Base-by-base conservation (phyloP, 92 coral and sea anemone genomes). In the Galaxea fascicularis region DNA sequence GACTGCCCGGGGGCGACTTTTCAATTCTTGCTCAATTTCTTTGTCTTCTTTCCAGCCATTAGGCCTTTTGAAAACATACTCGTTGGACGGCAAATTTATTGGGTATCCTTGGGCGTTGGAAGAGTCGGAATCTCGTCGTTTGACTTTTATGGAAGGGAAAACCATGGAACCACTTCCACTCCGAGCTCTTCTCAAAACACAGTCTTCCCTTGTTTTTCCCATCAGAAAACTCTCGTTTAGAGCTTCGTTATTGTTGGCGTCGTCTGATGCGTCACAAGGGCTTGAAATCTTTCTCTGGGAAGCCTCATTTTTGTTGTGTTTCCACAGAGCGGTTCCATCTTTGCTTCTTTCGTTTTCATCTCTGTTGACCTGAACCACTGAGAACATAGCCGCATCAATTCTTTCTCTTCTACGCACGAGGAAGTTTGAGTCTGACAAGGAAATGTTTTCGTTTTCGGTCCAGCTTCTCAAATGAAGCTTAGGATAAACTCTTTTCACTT, bases 91-190 rank as follows among this genome's bases (percentile, higher is more conserved):
- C 53, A 53, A 30, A 51, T 65, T 47, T 15, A 79, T 66, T 4
- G 86, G 86, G 21, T 82, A 44, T 16, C 67, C 86, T 35, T 9
- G 41, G 4, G 58, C 58, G 31, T 69, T 72, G 53, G 22, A 82
- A 82, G 44, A 71, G 6, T 29, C 27, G n/a, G 52, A 22, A 31
- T 67, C 52, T 47, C 22, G 70, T 21, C 30, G 35, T 20, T 51
- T 65, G 16, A 28, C 35, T 8, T 51, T 79, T 20, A 79, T 28
- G 5, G 65, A 12, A 29, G 78, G 62, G 47, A 82, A 82, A 0
- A 70, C 58, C 69, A 82, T 46, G 0, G 86, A 82, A 11, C 58
- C 78, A 21, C 86, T 82, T 41, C 86, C 78, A 18, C 86, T 82
- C 8, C 78, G 78, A 24, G 58, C 24, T 20, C 86, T 82, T 10